These are phyloP conservation scores for Endomychus coccineus DNA, from an alignment of 2,888 invertebrate genomes.

Conservation along the genomic window DNA sequence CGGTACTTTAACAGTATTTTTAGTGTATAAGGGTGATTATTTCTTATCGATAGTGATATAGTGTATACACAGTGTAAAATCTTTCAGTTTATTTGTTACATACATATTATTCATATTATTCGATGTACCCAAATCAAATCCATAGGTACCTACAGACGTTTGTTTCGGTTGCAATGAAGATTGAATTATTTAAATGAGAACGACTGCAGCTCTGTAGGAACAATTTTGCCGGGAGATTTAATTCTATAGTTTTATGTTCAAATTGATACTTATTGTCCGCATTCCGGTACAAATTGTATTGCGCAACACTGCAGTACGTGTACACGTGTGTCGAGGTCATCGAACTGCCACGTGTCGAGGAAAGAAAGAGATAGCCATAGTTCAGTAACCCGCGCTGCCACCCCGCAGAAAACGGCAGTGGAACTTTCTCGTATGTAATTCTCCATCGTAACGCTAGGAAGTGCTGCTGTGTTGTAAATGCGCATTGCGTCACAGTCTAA, in stretches of 20 bases:
- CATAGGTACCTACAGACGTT: too few species aligned
- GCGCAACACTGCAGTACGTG: conserved; percentile 30
- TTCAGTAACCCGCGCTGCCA: conserved; percentile 15
- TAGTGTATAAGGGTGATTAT: too few species aligned
- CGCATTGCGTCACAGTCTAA: conserved; percentile 36
- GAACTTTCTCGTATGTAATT: conserved; percentile 3
- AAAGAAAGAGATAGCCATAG: conserved; percentile 26
- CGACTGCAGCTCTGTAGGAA: neutral
- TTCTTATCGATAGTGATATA: too few species aligned
- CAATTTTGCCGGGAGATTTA: neutral
- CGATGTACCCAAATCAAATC: too few species aligned
- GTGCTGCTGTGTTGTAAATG: conserved; percentile 22
- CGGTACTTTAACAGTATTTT: too few species aligned
- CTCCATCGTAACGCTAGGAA: conserved; percentile 7
- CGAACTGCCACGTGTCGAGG: conserved; percentile 36
- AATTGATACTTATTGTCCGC: neutral
- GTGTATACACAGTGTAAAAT: too few species aligned
- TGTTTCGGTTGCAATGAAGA: too few species aligned
- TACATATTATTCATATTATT: too few species aligned
- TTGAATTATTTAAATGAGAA: neutral
- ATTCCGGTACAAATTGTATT: conserved; percentile 29
- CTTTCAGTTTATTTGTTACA: too few species aligned
- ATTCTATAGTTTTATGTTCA: neutral
- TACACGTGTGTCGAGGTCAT: conserved; percentile 34
- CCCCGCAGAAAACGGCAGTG: conserved; percentile 3